Conservation (phyloP, 1,140 invertebrate species). For the Drosophila busckii region DNA sequence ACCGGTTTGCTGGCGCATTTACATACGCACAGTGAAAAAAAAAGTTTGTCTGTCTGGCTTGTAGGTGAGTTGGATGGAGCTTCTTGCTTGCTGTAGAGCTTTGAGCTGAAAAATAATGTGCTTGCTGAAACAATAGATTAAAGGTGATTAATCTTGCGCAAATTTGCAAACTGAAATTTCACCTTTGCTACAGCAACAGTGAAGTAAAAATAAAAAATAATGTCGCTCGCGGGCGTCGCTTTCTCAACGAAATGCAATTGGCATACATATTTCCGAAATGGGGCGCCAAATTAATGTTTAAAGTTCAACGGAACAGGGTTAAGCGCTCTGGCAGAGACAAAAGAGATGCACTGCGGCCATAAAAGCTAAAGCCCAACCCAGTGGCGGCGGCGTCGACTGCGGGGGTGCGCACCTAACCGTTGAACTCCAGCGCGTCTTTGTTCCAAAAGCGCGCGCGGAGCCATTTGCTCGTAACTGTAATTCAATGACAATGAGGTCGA, state of each 20-base stretch:
- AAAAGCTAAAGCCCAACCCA: neutral
- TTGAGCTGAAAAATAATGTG: too few species aligned
- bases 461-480: slow-evolving; percentile 53
- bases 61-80: too few species aligned
- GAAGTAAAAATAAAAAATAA: too few species aligned
- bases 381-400: too few species aligned
- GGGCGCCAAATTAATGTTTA: slow-evolving; percentile 24
- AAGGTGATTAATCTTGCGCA: too few species aligned
- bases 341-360: neutral
- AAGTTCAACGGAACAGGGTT: slow-evolving; percentile 34
- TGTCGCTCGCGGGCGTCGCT: neutral
- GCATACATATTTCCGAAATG: slow-evolving; percentile 31
- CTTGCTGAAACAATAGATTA: too few species aligned
- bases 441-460: slow-evolving; percentile 11
- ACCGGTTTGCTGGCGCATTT: slow-evolving; percentile 18
- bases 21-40: neutral
- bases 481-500: slow-evolving; percentile 72
- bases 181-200: slow-evolving; percentile 4
- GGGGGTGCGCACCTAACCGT: slow-evolving; percentile 1
- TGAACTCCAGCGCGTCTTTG: slow-evolving; percentile 34
- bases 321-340: slow-evolving; percentile 18
- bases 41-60: too few species aligned
- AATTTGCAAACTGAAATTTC: too few species aligned
- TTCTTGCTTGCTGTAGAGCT: too few species aligned
- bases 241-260: slow-evolving; percentile 17